Conservation (phyloP, 2,797 vertebrate genomes). For the Fistularia commersonii region DNA sequence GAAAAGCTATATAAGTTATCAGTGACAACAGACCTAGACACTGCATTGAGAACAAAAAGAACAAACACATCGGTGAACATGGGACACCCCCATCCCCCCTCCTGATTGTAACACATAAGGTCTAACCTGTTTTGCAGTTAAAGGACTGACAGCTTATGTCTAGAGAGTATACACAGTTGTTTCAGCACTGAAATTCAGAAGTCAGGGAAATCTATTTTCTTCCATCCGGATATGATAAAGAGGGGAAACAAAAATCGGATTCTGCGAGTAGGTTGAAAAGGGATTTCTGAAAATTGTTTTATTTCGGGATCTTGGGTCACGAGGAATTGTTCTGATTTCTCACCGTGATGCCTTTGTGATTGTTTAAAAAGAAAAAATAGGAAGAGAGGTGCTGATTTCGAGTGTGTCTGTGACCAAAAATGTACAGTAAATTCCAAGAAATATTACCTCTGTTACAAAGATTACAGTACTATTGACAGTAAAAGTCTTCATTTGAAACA, state of each 20-base stretch:
- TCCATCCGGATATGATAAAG: conserved; percentile 36
- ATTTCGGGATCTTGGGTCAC: conserved; percentile 45
- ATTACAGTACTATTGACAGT: conserved; percentile 72
- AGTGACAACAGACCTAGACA: conserved; percentile 76
- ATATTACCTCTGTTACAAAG: conserved; percentile 73
- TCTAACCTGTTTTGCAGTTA: conserved; percentile 54
- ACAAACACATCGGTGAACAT: conserved; percentile 71
- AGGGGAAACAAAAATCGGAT: conserved; percentile 13
- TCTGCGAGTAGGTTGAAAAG: conserved; percentile 15
- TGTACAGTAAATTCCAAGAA: conserved; percentile 67
- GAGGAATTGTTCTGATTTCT: conserved; percentile 50
- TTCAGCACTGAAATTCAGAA: conserved; percentile 55
- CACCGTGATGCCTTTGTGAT: conserved; percentile 33
- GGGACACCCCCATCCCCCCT: conserved; percentile 40
- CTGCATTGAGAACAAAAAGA: conserved; percentile 71
- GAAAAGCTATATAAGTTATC: conserved; percentile 76
- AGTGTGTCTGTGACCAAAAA: conserved; percentile 55
- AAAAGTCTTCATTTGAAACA: conserved; percentile 67
- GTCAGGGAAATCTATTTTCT: conserved; percentile 44
- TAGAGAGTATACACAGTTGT: conserved; percentile 66
- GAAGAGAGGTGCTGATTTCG: conserved; percentile 52
- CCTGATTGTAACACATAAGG: conserved; percentile 66
- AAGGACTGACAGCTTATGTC: conserved; percentile 66
- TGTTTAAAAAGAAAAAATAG: conserved; percentile 33
- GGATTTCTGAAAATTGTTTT: conserved; percentile 37